These are phyloP conservation scores for Folsomia candida DNA, from an alignment of 2,888 invertebrate genomes.

Conservation along the genomic window DNA sequence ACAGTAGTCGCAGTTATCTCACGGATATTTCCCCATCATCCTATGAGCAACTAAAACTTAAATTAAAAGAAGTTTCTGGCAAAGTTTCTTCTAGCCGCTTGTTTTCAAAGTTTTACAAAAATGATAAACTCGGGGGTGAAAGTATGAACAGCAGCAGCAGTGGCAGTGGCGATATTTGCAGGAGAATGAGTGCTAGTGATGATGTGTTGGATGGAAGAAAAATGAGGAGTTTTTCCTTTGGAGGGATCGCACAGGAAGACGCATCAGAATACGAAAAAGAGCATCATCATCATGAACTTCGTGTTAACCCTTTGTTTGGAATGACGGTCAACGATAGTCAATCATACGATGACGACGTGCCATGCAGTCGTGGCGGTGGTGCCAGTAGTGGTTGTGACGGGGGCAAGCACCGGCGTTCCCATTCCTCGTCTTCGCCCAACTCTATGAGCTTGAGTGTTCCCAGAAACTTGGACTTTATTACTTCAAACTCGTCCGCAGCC, in stretches of 20 bases:
- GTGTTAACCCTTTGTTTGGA: slow-evolving; percentile 62
- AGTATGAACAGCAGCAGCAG: slow-evolving; percentile 9
- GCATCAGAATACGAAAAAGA: slow-evolving; percentile 21
- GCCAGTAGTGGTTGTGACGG: neutral
- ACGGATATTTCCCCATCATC: slow-evolving; percentile 24
- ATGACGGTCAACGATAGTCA: slow-evolving; percentile 20
- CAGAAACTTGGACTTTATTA: slow-evolving; percentile 33
- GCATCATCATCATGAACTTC: slow-evolving; percentile 37
- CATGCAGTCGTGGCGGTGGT: neutral
- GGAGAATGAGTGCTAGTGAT: slow-evolving; percentile 7
- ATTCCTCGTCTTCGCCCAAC: slow-evolving; percentile 17
- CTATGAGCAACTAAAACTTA: slow-evolving; percentile 47
- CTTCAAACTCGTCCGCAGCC: slow-evolving; percentile 22
- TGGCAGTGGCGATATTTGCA: neutral
- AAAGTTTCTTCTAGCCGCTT: slow-evolving; percentile 31
- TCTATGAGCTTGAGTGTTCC: slow-evolving; percentile 22
- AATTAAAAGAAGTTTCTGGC: slow-evolving; percentile 46
- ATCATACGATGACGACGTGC: slow-evolving; percentile 11
- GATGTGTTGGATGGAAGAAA: slow-evolving; percentile 39
- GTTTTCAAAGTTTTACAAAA: slow-evolving; percentile 26
- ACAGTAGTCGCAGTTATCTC: slow-evolving; percentile 13
- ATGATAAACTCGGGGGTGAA: slow-evolving; percentile 1
- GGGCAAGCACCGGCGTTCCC: neutral
- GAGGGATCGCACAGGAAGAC: slow-evolving; percentile 62
- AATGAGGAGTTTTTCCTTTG: slow-evolving; percentile 71